A percentile compares a stretch with the other conserved stretches of the same genome.
Evolutionary conservation across 1,140 invertebrate species (phyloP).

Genomic region (Zaprionus ghesquierei): DNA sequence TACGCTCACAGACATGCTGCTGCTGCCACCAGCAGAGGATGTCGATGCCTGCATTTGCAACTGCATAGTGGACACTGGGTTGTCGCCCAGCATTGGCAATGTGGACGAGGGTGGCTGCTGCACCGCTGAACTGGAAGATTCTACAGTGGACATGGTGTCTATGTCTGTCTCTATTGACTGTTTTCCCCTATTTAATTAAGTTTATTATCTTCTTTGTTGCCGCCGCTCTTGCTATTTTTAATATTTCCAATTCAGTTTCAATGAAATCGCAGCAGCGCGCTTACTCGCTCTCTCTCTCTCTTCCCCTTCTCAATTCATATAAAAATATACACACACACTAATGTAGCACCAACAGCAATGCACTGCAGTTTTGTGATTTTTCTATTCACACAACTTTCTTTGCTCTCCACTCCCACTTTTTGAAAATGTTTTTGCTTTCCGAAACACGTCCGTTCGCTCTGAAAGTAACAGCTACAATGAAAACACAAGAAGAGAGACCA

Average conservation of each 20-base stretch:
- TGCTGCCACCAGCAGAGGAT: slow-evolving; percentile 44
- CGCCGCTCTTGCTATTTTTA: neutral
- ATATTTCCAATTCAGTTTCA: slow-evolving; percentile 17
- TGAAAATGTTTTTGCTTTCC: neutral
- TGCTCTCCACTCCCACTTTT: slow-evolving; percentile 40
- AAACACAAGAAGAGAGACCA: neutral
- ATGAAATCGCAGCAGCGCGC: slow-evolving; percentile 13
- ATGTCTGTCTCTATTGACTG: neutral
- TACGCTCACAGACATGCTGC: slow-evolving; percentile 51
- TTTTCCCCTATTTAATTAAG: neutral
- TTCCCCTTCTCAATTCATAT: neutral
- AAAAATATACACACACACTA: slow-evolving; percentile 11
- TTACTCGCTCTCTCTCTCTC: slow-evolving; percentile 10
- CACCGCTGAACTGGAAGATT: slow-evolving; percentile 73
- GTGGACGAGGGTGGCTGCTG: slow-evolving; percentile 71
- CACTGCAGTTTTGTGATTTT: slow-evolving; percentile 46
- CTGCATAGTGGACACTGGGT: slow-evolving; percentile 55
- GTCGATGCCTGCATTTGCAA: slow-evolving; percentile 64
- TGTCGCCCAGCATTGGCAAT: slow-evolving; percentile 58
- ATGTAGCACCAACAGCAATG: slow-evolving; percentile 20
- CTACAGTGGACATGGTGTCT: slow-evolving; percentile 71
- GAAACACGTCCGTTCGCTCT: slow-evolving; percentile 11
- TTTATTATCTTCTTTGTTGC: neutral
- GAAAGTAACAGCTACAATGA: slow-evolving; percentile 33
- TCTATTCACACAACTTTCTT: slow-evolving; percentile 48